Percentiles rank a stretch among this genome's conserved stretches.
Evolutionary conservation across 2,113 vertebrate genomes (phyloP).

Genomic region (Suricata suricatta): DNA sequence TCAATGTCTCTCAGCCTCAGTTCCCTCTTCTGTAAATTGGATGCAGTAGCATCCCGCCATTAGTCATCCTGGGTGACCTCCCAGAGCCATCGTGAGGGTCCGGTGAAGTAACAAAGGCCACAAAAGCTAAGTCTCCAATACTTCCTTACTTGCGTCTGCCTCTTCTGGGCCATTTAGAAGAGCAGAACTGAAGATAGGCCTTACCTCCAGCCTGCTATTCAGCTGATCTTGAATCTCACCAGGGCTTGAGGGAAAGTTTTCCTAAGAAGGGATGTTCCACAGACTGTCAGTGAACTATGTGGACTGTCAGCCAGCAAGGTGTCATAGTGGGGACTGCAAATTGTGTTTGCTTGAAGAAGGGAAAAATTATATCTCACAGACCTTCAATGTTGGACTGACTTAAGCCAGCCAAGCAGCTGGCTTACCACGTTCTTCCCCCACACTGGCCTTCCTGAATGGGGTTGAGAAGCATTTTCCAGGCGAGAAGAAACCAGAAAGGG

Average conservation of each 20-base stretch:
- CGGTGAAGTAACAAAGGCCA: neutral
- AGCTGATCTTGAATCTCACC: neutral
- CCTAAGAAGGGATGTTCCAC: neutral
- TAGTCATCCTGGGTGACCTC: neutral
- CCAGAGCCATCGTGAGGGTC: neutral
- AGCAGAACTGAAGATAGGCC: neutral
- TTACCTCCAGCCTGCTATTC: neutral
- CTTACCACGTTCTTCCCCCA: neutral
- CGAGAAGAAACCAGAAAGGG: neutral
- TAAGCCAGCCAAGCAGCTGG: neutral
- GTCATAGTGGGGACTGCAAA: slow-evolving; percentile 5
- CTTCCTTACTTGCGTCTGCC: neutral
- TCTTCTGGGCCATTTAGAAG: neutral
- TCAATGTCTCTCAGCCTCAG: neutral
- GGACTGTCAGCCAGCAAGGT: neutral
- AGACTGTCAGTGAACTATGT: slow-evolving; percentile 30
- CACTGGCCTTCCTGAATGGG: slow-evolving; percentile 7
- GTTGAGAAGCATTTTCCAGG: slow-evolving; percentile 28
- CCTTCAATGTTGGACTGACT: neutral
- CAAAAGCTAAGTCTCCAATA: neutral
- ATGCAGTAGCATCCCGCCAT: neutral
- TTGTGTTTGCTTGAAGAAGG: neutral
- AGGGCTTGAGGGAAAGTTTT: neutral
- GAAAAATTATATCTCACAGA: neutral
- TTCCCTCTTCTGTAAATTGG: neutral